Conservation (phyloP, 1,140 invertebrate species). For the Lepidurus packardi region DNA sequence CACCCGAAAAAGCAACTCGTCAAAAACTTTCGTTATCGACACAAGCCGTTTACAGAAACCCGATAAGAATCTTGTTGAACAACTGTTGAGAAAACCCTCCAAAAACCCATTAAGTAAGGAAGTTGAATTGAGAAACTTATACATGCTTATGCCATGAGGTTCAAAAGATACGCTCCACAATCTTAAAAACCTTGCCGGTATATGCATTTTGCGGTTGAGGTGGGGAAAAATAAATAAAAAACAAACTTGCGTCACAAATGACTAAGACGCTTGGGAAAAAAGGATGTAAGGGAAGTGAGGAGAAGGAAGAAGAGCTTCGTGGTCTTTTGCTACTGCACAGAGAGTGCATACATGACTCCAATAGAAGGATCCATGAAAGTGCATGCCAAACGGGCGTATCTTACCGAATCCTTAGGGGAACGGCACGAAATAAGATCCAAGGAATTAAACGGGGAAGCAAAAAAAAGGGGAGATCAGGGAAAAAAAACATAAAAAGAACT, state of each 20-base stretch:
- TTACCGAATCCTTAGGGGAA: not conserved
- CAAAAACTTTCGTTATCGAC: too few relatives aligned
- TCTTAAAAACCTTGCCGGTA: not conserved
- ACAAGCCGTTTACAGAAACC: too few relatives aligned
- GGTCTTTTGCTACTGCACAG: not conserved
- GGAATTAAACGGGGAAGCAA: constrained; percentile 8
- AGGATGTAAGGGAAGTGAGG: not conserved
- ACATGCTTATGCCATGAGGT: not conserved
- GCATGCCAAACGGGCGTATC: constrained; percentile 4
- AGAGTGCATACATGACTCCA: not conserved
- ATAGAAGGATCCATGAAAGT: not conserved
- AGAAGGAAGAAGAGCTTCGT: not conserved
- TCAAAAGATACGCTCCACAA: not conserved
- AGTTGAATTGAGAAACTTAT: not conserved
- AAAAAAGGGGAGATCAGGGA: not conserved
- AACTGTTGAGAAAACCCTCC: not conserved
- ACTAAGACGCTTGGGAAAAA: not conserved
- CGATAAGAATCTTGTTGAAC: not conserved
- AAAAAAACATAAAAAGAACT: not conserved
- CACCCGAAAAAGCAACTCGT: too few relatives aligned
- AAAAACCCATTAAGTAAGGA: not conserved
- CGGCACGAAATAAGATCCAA: not conserved
- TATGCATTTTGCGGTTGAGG: too few relatives aligned
- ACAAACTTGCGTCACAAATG: not conserved
- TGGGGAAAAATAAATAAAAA: too few relatives aligned